phyloP scores from a whole-genome alignment of 2,113 vertebrate species.

The Sinosuthora webbiana region DNA sequence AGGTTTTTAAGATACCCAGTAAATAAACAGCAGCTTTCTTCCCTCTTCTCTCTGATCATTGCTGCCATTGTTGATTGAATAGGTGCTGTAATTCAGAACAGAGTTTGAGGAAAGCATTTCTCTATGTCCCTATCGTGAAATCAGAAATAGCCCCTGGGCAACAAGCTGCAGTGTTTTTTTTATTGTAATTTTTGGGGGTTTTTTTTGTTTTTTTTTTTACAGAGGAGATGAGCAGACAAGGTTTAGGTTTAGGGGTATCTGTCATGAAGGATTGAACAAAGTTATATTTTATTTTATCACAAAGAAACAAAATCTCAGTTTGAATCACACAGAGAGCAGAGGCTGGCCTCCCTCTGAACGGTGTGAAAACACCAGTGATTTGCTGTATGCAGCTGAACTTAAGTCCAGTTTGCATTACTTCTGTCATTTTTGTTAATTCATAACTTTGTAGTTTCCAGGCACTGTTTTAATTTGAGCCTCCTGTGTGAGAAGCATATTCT shows the following conservation, averaged over 20 bases:
- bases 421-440: conserved; percentile 16
- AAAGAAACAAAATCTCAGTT: not conserved
- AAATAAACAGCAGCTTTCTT: not conserved
- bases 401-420: not conserved
- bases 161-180: not conserved
- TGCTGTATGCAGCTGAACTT: not conserved
- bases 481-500: not conserved
- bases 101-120: not conserved
- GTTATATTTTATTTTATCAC: not conserved
- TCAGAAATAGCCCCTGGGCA: not conserved
- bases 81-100: not conserved
- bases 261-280: not conserved
- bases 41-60: not conserved
- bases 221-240: not conserved
- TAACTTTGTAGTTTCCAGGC: conserved; percentile 12
- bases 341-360: not conserved
- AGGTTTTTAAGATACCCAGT: not conserved
- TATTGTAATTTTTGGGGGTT: too few relatives aligned
- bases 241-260: not conserved
- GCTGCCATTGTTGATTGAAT: not conserved
- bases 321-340: not conserved
- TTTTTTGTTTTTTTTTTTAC: not conserved
- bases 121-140: not conserved
- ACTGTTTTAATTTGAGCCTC: conserved; percentile 14
- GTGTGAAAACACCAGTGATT: not conserved